Evolutionary conservation across 2,797 vertebrate species (phyloP), one percentile per base, ranked within the genome.

Genomic region (Acanthornis magna): DNA sequence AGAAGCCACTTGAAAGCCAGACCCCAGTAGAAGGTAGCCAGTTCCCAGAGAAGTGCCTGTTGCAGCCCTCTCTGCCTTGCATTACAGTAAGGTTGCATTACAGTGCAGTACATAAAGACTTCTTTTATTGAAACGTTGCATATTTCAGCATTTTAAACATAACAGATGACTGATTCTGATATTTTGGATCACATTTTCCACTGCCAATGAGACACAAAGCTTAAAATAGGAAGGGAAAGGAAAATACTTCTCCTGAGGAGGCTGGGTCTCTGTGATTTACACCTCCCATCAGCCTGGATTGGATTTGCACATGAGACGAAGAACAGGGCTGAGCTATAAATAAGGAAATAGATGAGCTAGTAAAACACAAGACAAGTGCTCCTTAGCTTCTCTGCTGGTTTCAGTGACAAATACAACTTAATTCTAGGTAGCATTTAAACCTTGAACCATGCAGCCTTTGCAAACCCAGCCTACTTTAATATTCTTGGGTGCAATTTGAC

Each of bases 181-280:
- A 36, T 79, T 94, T 57, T 1, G 2, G 71, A 81, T 93, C 77
- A 66, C 30, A 79, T 76, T 93, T 93, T 80, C 85, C 77, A 48
- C 85, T 72, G 72, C 74, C 80, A 80, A 63, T 67, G 71, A 85
- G 50, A 84, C 21, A 54, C 25, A 82, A 94, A 68, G 88, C 88
- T 95, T 95, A 94, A 96, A 95, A 95, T 94, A 95, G 91, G 88
- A 94, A 93, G 23, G 87, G 82, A 79, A 63, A 88, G 73, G 67
- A 92, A 95, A 95, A 76, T 60, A 65, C 55, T 47, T 32, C 80
- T 79, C 74, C 77, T 68, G 75, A 74, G 88, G 81, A 87, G 85
- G 55, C 88, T 78, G 58, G 42, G 57, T 93, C 57, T 34, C 68
- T 67, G 81, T 93, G 88, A 91, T 93, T 95, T 89, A 89, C 90